These are phyloP conservation scores for Pyrochroa serraticornis DNA, from an alignment of 2,888 invertebrate species.

Conservation along the genomic window DNA sequence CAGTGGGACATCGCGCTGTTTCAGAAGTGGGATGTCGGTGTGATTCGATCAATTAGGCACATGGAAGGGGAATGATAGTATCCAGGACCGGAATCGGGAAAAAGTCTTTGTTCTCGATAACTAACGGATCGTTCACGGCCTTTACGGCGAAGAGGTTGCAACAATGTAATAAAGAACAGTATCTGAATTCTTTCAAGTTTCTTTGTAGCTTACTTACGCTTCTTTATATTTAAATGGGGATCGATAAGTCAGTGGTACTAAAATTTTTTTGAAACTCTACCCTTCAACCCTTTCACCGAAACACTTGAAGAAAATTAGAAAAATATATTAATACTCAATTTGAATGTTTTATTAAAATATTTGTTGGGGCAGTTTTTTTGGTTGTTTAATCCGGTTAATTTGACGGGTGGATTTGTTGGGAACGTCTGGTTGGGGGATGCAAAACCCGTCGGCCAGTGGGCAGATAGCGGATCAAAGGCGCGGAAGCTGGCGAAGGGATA, in stretches of 20 bases:
- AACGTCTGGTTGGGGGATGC: conserved; percentile 1
- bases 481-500: conserved; percentile 16
- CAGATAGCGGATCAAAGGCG: conserved; percentile 26
- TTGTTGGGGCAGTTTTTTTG: too few species aligned
- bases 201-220: conserved; percentile 23
- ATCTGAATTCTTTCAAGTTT: conserved; percentile 26
- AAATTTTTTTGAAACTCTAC: not conserved
- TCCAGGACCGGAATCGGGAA: conserved; percentile 2
- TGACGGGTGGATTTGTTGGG: not conserved
- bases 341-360: too few species aligned
- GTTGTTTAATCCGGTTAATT: too few species aligned
- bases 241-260: conserved; percentile 17
- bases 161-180: conserved; percentile 24
- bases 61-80: conserved; percentile 4
- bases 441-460: conserved; percentile 14
- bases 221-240: conserved; percentile 25
- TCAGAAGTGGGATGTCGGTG: too few species aligned
- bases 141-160: conserved; percentile 15
- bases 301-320: too few species aligned
- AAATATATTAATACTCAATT: too few species aligned
- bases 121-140: conserved; percentile 1
- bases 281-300: too few species aligned
- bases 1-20: too few species aligned
- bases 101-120: not conserved
- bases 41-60: conserved; percentile 9